These are phyloP conservation scores for Cydia amplana DNA, from an alignment of 1,140 invertebrate genomes.

Conservation along the genomic window DNA sequence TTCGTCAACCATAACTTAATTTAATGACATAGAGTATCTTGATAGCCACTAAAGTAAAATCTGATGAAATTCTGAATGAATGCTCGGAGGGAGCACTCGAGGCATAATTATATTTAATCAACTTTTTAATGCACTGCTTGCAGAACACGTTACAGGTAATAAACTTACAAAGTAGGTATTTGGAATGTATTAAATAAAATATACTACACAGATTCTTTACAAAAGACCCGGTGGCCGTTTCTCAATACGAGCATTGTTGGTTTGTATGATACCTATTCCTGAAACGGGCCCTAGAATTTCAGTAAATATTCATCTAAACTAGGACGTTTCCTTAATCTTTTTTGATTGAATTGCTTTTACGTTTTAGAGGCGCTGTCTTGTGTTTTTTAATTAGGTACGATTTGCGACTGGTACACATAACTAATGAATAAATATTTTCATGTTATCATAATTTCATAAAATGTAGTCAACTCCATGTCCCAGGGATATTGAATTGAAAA, in stretches of 20 bases:
- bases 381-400: not conserved
- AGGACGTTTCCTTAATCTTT: not conserved
- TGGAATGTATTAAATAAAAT: conserved; percentile 9
- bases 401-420: not conserved
- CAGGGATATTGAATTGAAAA: not conserved
- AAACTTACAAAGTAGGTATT: conserved; percentile 1
- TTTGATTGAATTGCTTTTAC: not conserved
- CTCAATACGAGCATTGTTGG: not conserved
- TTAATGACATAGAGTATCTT: not conserved
- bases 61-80: not conserved
- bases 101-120: not conserved
- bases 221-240: not conserved
- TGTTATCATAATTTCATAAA: not conserved
- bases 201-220: not conserved
- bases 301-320: not conserved
- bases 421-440: not conserved
- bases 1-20: not conserved
- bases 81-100: not conserved
- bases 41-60: not conserved
- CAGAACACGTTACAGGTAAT: not conserved
- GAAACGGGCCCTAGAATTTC: not conserved
- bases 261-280: not conserved
- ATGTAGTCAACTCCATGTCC: not conserved
- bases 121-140: not conserved
- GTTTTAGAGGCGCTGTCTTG: not conserved